A percentile compares a stretch with the other conserved stretches of the same genome.
These are phyloP conservation scores for Girardinus metallicus DNA, from an alignment of 2,797 vertebrate species.

Conservation along the genomic window DNA sequence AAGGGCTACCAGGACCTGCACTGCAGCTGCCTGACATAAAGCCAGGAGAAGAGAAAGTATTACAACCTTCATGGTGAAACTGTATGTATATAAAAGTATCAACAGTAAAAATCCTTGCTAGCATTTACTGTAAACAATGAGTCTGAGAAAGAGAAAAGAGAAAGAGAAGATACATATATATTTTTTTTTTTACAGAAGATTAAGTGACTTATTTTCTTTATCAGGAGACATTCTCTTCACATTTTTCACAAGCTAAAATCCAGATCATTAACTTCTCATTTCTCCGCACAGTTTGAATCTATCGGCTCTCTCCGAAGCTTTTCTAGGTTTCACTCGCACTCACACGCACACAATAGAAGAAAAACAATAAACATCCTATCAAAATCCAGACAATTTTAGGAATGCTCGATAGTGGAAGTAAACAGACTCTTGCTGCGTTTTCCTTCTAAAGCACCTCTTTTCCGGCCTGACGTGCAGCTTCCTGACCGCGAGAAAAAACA, in stretches of 20 bases:
- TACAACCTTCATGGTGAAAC: conserved; percentile 83
- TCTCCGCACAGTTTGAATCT: conserved; percentile 12
- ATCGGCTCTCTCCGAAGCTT: conserved; percentile 32
- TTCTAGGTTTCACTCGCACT: conserved; percentile 48
- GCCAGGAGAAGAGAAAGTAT: conserved; percentile 54
- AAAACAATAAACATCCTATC: neutral
- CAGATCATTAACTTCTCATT: neutral
- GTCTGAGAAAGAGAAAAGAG: conserved; percentile 56
- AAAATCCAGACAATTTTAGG: conserved; percentile 75
- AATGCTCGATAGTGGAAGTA: conserved; percentile 80
- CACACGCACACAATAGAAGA: conserved; percentile 1
- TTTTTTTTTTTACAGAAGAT: conserved; percentile 82
- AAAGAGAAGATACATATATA: conserved; percentile 80
- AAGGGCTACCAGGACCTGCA: conserved; percentile 77
- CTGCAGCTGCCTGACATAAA: conserved; percentile 73
- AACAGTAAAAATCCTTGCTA: conserved; percentile 93
- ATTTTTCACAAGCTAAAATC: conserved; percentile 18
- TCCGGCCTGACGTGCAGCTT: conserved; percentile 48
- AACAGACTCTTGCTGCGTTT: conserved; percentile 77
- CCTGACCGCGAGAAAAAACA: conserved; percentile 69
- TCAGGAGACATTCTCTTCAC: conserved; percentile 66
- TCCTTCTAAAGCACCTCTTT: conserved; percentile 34
- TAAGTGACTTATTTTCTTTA: conserved; percentile 57
- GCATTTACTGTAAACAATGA: conserved; percentile 98
- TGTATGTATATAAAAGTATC: conserved; percentile 92